phyloP scores from a whole-genome alignment of 1,140 invertebrate species.

The Tribolium castaneum region DNA sequence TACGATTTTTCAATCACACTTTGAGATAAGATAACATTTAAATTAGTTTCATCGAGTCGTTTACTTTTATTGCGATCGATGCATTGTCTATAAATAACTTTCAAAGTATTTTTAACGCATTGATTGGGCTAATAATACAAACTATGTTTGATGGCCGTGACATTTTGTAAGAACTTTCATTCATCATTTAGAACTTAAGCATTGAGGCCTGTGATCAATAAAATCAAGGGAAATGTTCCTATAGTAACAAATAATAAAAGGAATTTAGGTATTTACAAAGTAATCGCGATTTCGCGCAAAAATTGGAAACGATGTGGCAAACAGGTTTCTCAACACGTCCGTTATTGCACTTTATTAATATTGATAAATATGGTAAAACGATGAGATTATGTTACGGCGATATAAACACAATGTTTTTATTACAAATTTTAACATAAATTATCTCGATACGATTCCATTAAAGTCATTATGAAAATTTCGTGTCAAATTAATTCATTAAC shows the following conservation, averaged over 20 bases:
- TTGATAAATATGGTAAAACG: conserved; percentile 10
- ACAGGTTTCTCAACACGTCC: conserved; percentile 2
- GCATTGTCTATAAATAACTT: neutral
- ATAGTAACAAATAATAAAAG: conserved; percentile 37
- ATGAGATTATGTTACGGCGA: neutral
- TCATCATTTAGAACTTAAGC: conserved; percentile 35
- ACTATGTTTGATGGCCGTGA: neutral
- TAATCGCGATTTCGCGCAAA: neutral
- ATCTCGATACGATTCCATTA: conserved; percentile 15
- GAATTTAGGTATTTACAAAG: no score
- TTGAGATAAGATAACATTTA: conserved; percentile 23
- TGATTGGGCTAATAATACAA: neutral
- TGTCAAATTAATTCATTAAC: conserved; percentile 33
- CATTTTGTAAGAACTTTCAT: conserved; percentile 37
- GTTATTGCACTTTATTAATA: conserved; percentile 20
- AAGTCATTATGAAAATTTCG: conserved; percentile 23
- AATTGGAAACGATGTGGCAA: neutral
- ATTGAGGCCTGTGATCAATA: conserved; percentile 27
- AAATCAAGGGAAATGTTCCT: conserved; percentile 42
- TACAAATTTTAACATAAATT: conserved; percentile 27
- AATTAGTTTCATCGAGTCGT: conserved; percentile 1
- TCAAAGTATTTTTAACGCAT: conserved; percentile 3
- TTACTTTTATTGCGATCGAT: conserved; percentile 3
- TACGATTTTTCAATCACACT: conserved; percentile 15
- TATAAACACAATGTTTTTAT: conserved; percentile 29